Evolutionary conservation across 2,797 vertebrate genomes (phyloP).

Genomic region (Discoglossus pictus): DNA sequence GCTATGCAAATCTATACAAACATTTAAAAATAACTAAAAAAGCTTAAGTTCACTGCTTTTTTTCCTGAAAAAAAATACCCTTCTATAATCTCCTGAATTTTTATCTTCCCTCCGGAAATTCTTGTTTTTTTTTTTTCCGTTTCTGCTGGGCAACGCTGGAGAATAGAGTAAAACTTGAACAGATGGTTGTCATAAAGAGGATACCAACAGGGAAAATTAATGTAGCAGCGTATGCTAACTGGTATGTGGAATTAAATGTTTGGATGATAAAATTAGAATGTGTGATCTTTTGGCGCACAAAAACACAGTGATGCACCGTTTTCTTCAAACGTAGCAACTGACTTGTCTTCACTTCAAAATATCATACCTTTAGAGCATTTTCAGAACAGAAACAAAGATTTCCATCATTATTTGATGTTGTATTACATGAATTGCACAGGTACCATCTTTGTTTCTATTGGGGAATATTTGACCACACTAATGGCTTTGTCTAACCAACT

Average conservation of each 20-base stretch:
- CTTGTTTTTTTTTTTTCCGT: slow-evolving; percentile 30
- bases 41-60: no score
- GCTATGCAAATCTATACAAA: no score
- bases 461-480: no score
- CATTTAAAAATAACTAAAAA: no score
- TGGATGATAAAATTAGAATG: slow-evolving; percentile 30
- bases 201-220: slow-evolving; percentile 50
- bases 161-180: slow-evolving; percentile 47
- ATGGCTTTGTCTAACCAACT: no score
- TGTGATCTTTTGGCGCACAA: slow-evolving; percentile 7
- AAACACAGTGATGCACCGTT: slow-evolving; percentile 6
- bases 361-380: no score
- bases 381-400: no score
- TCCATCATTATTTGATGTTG: no score
- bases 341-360: neutral
- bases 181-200: slow-evolving; percentile 43
- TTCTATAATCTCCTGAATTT: no score
- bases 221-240: slow-evolving; percentile 43
- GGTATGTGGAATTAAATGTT: slow-evolving; percentile 41
- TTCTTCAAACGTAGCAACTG: neutral
- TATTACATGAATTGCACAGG: no score
- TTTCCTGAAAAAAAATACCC: no score
- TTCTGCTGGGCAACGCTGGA: slow-evolving; percentile 41
- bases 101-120: slow-evolving; percentile 41
- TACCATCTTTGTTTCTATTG: no score